Evolutionary conservation across 2,888 invertebrate species (phyloP).

Genomic region (Acleris holmiana): DNA sequence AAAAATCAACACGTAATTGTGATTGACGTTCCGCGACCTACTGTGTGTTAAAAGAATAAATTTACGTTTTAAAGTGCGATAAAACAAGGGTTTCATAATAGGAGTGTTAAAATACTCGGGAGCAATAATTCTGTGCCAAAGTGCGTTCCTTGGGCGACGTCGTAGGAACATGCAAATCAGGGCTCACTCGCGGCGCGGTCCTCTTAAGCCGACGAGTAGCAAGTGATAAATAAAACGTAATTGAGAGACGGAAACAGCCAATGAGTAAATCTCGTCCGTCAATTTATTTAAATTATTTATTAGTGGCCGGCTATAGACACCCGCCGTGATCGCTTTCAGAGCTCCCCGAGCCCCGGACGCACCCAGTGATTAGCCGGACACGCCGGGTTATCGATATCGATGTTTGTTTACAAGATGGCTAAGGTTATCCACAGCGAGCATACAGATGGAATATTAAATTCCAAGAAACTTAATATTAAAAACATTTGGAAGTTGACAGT

Average conservation of each 20-base stretch:
- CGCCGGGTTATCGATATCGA: slow-evolving; percentile 46
- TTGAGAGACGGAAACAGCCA: slow-evolving; percentile 84
- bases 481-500: too few relatives aligned
- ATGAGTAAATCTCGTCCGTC: slow-evolving; percentile 85
- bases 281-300: slow-evolving; percentile 85
- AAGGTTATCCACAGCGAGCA: background rate
- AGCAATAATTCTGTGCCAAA: slow-evolving; percentile 19
- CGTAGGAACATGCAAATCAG: slow-evolving; percentile 45
- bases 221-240: slow-evolving; percentile 84
- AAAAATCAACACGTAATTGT: too few relatives aligned
- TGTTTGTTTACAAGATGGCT: slow-evolving; percentile 43
- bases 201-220: slow-evolving; percentile 69
- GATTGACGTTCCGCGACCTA: too few relatives aligned
- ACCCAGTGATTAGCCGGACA: slow-evolving; percentile 54
- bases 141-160: slow-evolving; percentile 23
- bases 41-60: too few relatives aligned
- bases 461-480: too few relatives aligned
- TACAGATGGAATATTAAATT: too few relatives aligned
- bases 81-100: too few relatives aligned
- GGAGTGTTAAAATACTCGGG: too few relatives aligned
- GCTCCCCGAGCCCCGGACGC: slow-evolving; percentile 76
- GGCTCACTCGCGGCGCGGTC: slow-evolving; percentile 52
- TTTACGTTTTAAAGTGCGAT: too few relatives aligned
- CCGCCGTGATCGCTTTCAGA: slow-evolving; percentile 78
- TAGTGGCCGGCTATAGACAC: slow-evolving; percentile 83